Conservation (phyloP, 92 coral and sea anemone genomes). For the Epizoanthus scotinus region DNA sequence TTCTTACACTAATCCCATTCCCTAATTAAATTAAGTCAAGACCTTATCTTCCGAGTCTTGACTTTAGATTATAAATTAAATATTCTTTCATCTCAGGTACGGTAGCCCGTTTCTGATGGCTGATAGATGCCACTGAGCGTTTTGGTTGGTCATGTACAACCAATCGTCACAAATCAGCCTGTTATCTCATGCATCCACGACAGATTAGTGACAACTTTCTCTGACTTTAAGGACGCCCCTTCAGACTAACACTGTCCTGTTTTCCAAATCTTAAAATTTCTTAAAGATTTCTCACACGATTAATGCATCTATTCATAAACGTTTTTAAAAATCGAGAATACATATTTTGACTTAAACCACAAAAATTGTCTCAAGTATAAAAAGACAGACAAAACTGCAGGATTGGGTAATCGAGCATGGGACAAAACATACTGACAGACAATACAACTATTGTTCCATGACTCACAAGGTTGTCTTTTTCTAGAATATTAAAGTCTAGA, state of each 20-base stretch:
- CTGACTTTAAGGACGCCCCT: constrained; percentile 10
- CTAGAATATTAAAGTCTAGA: background rate
- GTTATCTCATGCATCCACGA: background rate
- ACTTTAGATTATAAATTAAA: constrained; percentile 8
- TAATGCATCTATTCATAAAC: background rate
- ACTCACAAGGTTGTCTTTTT: constrained; percentile 9
- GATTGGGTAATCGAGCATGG: constrained; percentile 8
- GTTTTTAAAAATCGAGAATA: background rate
- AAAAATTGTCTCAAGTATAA: background rate
- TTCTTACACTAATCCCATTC: constrained; percentile 32
- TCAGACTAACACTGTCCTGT: background rate
- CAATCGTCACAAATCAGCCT: background rate
- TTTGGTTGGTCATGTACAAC: background rate
- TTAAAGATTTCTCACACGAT: constrained; percentile 16
- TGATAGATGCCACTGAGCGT: constrained; percentile 18
- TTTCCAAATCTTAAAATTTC: background rate
- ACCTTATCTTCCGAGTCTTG: constrained; percentile 31
- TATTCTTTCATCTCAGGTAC: constrained; percentile 9
- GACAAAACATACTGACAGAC: constrained; percentile 15
- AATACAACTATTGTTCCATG: constrained; percentile 9
- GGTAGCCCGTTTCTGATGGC: constrained; percentile 15
- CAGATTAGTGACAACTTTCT: background rate
- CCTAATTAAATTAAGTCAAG: constrained; percentile 44
- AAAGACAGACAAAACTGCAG: background rate
- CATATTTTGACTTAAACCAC: background rate